Base-by-base conservation (phyloP, 2,888 invertebrate genomes). In the Orthonevra nobilis region DNA sequence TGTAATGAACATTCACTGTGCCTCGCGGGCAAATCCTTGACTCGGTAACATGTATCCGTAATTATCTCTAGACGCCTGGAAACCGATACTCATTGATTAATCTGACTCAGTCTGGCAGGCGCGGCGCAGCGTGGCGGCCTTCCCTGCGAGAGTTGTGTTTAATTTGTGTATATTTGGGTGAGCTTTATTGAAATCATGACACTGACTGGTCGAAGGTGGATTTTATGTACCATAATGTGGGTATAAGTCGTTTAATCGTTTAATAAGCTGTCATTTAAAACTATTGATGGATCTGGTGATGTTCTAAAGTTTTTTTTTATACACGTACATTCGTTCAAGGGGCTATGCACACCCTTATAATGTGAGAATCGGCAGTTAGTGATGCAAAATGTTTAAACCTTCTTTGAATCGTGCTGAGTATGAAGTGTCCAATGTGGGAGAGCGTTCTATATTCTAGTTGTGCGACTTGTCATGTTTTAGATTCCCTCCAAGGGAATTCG, bases 101-200 rank as follows among this genome's bases (percentile, higher is more conserved):
- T 23, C 3, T 23, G 3, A 4, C 5, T 23, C 3, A 26, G 28
- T 48, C n/a, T 30, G 26, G 10, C 12, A 56, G 46, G 10, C 60
- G n/a, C 14, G 36, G 12, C 61, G 3, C 46, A 46, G 46, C 26
- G n/a, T n/a, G n/a, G n/a, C 36, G 36, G 23, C 10, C 17, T 17
- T 23, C 38, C 9, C 14, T 28, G 48, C 3, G 12, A 28, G 14
- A 26, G 30, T 36, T 36, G 48, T 26, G 61, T 38, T 46, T 48
- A 48, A 61, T 48, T 48, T 36, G 36, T 38, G 10, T 38, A 61
- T 48, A 48, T 61, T 61, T 61, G 19, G n/a, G 38, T 61, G 17
- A 28, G 48, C 38, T 61, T 61, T 61, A 61, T 61, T 61, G 20
- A 48, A 61, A 48, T 50, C 61, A 48, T 61, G 61, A 61, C 48